Evolutionary conservation across 2,797 vertebrate species (phyloP).

Genomic region (Leptatherina wallacei): DNA sequence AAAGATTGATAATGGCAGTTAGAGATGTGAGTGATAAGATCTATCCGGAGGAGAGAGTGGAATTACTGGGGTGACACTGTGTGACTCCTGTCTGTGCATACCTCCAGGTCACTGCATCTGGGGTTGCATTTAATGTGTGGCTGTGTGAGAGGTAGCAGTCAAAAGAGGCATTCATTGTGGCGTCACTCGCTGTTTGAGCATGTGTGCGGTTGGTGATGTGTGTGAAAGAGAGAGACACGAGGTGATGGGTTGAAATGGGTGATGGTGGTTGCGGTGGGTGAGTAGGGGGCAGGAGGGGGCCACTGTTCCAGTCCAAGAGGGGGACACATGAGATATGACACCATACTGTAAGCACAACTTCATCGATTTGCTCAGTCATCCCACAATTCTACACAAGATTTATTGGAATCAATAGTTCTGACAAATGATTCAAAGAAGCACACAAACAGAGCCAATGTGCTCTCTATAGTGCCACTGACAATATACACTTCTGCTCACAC

Average conservation of each 20-base stretch:
- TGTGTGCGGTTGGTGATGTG: constrained; percentile 25
- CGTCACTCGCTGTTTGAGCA: constrained; percentile 47
- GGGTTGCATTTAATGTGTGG: constrained; percentile 71
- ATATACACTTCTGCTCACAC: constrained; percentile 31
- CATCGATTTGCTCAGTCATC: constrained; percentile 73
- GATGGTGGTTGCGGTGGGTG: constrained; percentile 17
- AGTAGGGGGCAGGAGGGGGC: constrained; percentile 1
- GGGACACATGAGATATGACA: constrained; percentile 73
- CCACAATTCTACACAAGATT: constrained; percentile 63
- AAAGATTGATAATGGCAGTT: constrained; percentile 84
- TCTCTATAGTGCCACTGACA: constrained; percentile 38
- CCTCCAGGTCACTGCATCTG: constrained; percentile 74
- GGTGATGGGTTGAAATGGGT: constrained; percentile 61
- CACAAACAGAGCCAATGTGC: constrained; percentile 58
- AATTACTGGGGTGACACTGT: constrained; percentile 71
- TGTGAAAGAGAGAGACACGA: constrained; percentile 26
- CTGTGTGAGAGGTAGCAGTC: constrained; percentile 72
- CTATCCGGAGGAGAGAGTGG: constrained; percentile 69
- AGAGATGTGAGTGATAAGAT: constrained; percentile 81
- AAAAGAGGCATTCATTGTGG: constrained; percentile 77
- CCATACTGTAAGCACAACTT: constrained; percentile 73
- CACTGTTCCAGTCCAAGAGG: constrained; percentile 45
- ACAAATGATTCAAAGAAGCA: constrained; percentile 68
- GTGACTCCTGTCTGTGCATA: constrained; percentile 67
- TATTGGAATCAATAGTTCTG: constrained; percentile 75